phyloP scores from a whole-genome alignment of 2,797 vertebrate genomes.

The Enteromius radiatus region DNA sequence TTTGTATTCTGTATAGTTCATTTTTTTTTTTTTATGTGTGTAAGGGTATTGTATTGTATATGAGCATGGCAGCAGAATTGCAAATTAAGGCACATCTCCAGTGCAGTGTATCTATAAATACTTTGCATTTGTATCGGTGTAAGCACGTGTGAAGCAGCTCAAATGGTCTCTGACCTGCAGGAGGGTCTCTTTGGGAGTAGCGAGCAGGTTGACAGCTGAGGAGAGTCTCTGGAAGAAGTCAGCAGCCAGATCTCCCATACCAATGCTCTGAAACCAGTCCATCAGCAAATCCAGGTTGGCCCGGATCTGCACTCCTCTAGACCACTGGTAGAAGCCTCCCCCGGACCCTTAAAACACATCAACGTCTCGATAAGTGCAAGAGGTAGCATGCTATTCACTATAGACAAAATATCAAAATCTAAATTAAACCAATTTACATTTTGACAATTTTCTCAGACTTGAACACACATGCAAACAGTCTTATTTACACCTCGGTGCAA shows the following conservation, averaged over 20 bases:
- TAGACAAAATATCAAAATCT: not conserved
- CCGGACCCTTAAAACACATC: constrained; percentile 71
- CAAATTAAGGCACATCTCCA: not conserved
- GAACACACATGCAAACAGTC: not conserved
- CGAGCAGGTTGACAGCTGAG: constrained; percentile 81
- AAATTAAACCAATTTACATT: not conserved
- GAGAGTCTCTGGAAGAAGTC: constrained; percentile 83
- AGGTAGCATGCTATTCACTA: not conserved
- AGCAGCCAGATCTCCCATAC: constrained; percentile 71
- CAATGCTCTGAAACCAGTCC: constrained; percentile 80
- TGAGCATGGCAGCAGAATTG: not conserved
- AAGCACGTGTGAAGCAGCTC: not conserved
- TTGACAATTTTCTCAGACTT: not conserved
- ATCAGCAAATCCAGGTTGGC: constrained; percentile 83
- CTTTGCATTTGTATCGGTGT: not conserved
- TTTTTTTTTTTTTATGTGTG: not conserved
- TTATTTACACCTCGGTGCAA: constrained; percentile 2
- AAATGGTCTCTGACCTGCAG: constrained; percentile 74
- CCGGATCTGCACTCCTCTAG: constrained; percentile 80
- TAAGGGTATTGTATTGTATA: not conserved
- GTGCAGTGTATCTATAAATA: not conserved
- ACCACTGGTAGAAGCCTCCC: constrained; percentile 82
- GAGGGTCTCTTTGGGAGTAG: constrained; percentile 81
- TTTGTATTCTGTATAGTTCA: not conserved
- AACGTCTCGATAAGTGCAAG: not conserved